Conservation (phyloP, 2,888 invertebrate genomes). For the Panzeria rudis region DNA sequence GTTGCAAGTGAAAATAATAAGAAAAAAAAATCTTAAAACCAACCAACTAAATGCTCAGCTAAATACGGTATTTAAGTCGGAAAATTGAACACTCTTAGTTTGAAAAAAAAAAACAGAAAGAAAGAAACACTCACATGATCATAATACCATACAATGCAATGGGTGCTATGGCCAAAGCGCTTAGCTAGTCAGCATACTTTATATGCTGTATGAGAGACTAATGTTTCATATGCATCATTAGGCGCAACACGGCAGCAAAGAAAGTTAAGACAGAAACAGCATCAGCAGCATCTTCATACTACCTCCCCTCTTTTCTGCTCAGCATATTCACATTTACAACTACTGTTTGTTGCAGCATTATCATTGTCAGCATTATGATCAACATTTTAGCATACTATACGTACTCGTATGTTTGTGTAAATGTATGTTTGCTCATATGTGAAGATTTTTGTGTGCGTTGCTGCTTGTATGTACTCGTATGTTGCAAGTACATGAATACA, state of each 20-base stretch:
- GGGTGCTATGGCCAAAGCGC: constrained; percentile 23
- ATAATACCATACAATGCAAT: constrained; percentile 24
- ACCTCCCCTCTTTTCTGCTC: neutral
- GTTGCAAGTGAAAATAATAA: constrained; percentile 61
- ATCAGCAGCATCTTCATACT: constrained; percentile 10
- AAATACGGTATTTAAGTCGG: constrained; percentile 73
- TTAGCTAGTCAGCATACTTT: constrained; percentile 36
- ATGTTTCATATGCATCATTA: constrained; percentile 70
- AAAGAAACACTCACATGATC: constrained; percentile 47
- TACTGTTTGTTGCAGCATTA: constrained; percentile 46
- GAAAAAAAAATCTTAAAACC: constrained; percentile 18
- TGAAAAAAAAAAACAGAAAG: neutral
- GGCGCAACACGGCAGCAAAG: constrained; percentile 68
- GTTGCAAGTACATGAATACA: constrained; percentile 55
- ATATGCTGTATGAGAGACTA: constrained; percentile 54
- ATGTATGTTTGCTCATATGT: constrained; percentile 27
- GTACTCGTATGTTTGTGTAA: constrained; percentile 33
- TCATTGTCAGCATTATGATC: constrained; percentile 61
- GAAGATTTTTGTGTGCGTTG: constrained; percentile 1
- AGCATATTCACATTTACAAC: constrained; percentile 3
- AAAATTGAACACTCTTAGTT: constrained; percentile 71
- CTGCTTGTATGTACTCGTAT: constrained; percentile 7
- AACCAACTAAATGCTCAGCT: constrained; percentile 72
- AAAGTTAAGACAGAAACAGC: constrained; percentile 32
- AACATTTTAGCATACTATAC: constrained; percentile 36